These are phyloP conservation scores for Cotesia typhae DNA, from an alignment of 1,140 invertebrate species.

Conservation along the genomic window DNA sequence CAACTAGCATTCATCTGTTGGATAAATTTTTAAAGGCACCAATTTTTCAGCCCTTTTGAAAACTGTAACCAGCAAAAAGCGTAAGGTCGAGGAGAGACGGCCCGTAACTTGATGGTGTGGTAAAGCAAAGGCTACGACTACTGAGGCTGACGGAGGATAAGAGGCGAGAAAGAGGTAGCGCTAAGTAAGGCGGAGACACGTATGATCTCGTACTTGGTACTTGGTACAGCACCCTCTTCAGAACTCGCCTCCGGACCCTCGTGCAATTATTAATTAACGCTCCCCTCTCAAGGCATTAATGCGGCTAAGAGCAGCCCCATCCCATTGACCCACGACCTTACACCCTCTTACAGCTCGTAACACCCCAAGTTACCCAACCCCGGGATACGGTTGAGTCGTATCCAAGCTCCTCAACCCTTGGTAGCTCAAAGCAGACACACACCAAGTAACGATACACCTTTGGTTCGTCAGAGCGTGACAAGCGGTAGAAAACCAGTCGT, in stretches of 20 bases:
- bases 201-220: slow-evolving; percentile 41
- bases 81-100: not conserved
- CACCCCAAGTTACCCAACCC: slow-evolving; percentile 46
- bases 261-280: slow-evolving; percentile 66
- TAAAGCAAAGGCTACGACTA: not conserved
- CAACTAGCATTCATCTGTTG: too few relatives aligned
- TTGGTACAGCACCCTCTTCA: slow-evolving; percentile 35
- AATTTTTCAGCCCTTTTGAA: too few relatives aligned
- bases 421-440: slow-evolving; percentile 52
- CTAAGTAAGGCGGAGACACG: slow-evolving; percentile 35
- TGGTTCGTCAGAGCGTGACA: slow-evolving; percentile 33
- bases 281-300: slow-evolving; percentile 61
- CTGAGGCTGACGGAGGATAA: not conserved
- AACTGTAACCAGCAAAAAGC: not conserved
- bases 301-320: slow-evolving; percentile 60
- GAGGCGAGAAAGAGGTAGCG: not conserved
- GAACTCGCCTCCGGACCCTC: slow-evolving; percentile 50
- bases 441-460: slow-evolving; percentile 61
- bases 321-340: slow-evolving; percentile 46
- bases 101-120: not conserved
- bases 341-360: slow-evolving; percentile 40
- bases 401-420: slow-evolving; percentile 45
- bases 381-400: slow-evolving; percentile 30
- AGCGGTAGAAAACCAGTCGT: slow-evolving; percentile 11
- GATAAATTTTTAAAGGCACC: too few relatives aligned